Percentiles rank a stretch among this genome's conserved stretches.
Evolutionary conservation across 2,888 invertebrate species (phyloP).

Genomic region (Napeogenes sylphis): DNA sequence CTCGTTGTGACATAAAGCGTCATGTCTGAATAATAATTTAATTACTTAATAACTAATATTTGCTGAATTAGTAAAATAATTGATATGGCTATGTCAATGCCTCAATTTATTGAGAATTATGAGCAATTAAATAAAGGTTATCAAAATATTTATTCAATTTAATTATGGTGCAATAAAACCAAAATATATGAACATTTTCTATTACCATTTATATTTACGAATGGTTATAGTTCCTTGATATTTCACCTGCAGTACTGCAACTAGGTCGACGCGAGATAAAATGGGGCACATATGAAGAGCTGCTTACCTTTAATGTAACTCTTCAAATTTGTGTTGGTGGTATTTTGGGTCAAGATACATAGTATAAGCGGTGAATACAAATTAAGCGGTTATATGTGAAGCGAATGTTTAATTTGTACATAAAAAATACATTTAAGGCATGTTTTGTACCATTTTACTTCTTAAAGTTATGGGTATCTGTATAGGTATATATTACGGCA

Average conservation of each 20-base stretch:
- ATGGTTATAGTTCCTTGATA: background rate
- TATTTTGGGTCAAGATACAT: conserved; percentile 7
- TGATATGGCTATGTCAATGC: background rate
- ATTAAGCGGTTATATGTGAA: background rate
- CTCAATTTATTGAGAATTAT: background rate
- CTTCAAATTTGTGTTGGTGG: conserved; percentile 12
- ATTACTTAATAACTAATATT: conserved; percentile 1
- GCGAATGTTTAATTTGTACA: no score
- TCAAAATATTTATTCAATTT: no score
- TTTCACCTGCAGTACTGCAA: conserved; percentile 8
- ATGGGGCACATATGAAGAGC: conserved; percentile 20
- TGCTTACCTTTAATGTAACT: conserved; percentile 23
- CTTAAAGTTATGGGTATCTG: no score
- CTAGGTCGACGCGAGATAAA: conserved; percentile 23
- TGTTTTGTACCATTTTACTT: no score
- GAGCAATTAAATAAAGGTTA: background rate
- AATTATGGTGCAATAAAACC: no score
- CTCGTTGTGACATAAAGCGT: conserved; percentile 18
- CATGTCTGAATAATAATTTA: conserved; percentile 8
- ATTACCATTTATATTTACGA: background rate
- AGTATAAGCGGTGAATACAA: background rate
- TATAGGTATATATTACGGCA: no score
- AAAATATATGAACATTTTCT: no score
- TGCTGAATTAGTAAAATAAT: background rate
- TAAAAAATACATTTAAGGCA: no score